Base-by-base conservation (phyloP, 2,888 invertebrate genomes). In the Diadegma fenestrale region DNA sequence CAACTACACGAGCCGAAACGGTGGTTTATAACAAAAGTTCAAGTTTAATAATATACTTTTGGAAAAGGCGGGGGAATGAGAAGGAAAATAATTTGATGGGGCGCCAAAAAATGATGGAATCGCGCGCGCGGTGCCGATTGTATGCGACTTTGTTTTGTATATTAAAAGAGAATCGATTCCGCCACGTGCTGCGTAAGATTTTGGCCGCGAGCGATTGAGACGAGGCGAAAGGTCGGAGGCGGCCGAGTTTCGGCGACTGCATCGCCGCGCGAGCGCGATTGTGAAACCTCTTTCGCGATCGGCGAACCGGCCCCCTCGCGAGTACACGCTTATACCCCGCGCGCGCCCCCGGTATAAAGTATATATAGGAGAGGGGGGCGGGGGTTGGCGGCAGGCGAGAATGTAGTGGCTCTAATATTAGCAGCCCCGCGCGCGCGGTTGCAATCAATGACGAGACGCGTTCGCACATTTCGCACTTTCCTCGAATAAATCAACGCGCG, bases 321-420 rank as follows among this genome's bases (percentile, higher is more conserved):
- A 63, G 43, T 26, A 51, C 63, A 48, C 64, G n/a, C 68, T 43
- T 22, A n/a, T 19, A 48, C 37, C 4, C 6, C 8, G 10, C 37
- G 37, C 37, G 37, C 37, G 37, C n/a, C n/a, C n/a, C n/a, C n/a
- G 5, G 8, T 37, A 8, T 37, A 37, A 5, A 10, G 37, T 37
- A 33, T 7, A 10, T 7, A 7, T 7, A 48, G 14, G 81, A 78
- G 54, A 73, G 78, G 61, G 72, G 79, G 85, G 77, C 75, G 37
- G 37, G 6, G 6, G 37, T 1, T 4, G 30, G 30, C 30, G 30
- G 30, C 30, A 4, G 30, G 68, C 72, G 82, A 76, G 66, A 72
- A 84, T 84, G 61, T 26, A 81, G n/a, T n/a, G 76, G 79, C 82
- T 86, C 89, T 90, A 89, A 89, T 88, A 90, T 90, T 90, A 90